Conservation (phyloP, 2,113 vertebrate genomes). For the Lepus americanus region DNA sequence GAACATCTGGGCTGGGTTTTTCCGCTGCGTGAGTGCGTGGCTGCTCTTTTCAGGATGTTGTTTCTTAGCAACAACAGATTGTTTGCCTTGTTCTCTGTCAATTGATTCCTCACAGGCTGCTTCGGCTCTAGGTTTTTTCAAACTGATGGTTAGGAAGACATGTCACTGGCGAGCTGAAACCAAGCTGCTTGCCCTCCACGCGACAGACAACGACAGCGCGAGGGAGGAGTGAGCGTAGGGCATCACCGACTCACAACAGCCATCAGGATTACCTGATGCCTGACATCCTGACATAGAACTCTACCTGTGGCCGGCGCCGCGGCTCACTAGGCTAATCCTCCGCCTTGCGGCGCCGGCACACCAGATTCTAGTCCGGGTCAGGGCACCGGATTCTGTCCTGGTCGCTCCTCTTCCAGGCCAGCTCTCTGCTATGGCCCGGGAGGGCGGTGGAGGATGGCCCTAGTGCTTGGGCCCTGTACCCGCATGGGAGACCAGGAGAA, state of each 20-base stretch:
- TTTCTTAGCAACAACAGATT: constrained; percentile 64
- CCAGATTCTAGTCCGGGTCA: too few relatives aligned
- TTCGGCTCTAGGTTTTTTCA: background rate
- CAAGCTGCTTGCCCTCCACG: too few relatives aligned
- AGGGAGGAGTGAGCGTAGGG: too few relatives aligned
- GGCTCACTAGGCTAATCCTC: too few relatives aligned
- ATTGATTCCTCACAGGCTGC: background rate
- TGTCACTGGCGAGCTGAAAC: background rate
- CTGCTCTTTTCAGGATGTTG: background rate
- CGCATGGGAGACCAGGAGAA: too few relatives aligned
- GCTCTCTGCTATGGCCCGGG: too few relatives aligned
- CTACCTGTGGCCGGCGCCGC: background rate
- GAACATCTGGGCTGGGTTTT: background rate
- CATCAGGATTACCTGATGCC: background rate
- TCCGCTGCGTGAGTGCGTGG: fast-evolving
- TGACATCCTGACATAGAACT: background rate
- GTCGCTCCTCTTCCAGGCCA: too few relatives aligned
- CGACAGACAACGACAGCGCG: too few relatives aligned
- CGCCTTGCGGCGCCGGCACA: too few relatives aligned
- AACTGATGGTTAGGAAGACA: background rate
- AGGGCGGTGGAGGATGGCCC: too few relatives aligned
- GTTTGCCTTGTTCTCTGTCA: background rate
- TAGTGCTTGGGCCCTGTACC: too few relatives aligned
- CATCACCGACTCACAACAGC: background rate
- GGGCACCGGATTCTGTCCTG: too few relatives aligned